Conservation (phyloP, 2,888 invertebrate genomes). For the Calephelis perditalis region DNA sequence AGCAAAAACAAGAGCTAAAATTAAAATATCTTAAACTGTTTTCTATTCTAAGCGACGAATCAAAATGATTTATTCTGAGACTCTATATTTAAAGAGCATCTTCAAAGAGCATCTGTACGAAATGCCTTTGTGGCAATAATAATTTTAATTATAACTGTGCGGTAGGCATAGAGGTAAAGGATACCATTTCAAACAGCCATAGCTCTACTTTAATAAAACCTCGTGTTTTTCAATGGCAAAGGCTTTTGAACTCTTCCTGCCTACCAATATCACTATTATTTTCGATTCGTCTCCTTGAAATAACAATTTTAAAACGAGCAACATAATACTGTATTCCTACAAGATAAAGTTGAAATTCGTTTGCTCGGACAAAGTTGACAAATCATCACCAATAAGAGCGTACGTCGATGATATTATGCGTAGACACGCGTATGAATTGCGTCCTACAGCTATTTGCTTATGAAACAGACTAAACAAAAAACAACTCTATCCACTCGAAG, state of each 20-base stretch:
- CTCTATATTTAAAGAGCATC: too few species aligned
- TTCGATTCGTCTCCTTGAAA: conserved; percentile 11
- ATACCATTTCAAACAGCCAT: background rate
- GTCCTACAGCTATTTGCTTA: conserved; percentile 33
- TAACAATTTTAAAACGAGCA: conserved; percentile 3
- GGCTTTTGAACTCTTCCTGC: conserved; percentile 10
- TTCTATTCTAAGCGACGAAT: too few species aligned
- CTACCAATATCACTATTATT: conserved; percentile 12
- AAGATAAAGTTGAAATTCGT: conserved; percentile 34
- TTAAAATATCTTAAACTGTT: too few species aligned
- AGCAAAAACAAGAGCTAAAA: too few species aligned
- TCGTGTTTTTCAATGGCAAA: conserved; percentile 11
- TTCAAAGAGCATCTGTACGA: too few species aligned
- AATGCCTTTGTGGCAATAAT: too few species aligned
- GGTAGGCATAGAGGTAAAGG: too few species aligned
- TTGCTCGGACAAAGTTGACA: conserved; percentile 53
- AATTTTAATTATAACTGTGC: too few species aligned
- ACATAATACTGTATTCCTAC: conserved; percentile 22
- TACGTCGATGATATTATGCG: conserved; percentile 71
- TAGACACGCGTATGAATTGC: conserved; percentile 54
- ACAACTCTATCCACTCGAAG: conserved; percentile 30
- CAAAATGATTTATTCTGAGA: too few species aligned
- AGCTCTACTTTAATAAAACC: background rate
- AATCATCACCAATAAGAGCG: conserved; percentile 63
- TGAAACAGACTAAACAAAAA: conserved; percentile 32